Conservation (phyloP, 2,797 vertebrate genomes). For the Lepus oiostolus region DNA sequence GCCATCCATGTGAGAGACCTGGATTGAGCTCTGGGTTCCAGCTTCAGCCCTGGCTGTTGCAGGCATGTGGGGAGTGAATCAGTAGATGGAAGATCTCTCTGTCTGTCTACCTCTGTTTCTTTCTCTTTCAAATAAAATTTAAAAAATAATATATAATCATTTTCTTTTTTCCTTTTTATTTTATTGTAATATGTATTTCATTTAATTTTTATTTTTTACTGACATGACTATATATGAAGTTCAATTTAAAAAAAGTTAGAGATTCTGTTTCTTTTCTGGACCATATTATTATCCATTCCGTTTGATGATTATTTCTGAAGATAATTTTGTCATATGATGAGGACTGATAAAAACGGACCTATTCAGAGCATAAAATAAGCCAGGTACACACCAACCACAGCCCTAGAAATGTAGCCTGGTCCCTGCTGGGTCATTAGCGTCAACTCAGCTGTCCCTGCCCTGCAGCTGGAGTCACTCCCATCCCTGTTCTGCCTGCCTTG, state of each 20-base stretch:
- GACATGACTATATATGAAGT: neutral
- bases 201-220: slow-evolving; percentile 13
- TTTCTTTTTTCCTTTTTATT: neutral
- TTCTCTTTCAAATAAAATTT: too few relatives aligned
- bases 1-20: too few relatives aligned
- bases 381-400: neutral
- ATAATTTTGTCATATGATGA: neutral
- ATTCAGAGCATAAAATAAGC: neutral
- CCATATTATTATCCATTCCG: neutral
- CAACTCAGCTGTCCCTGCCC: neutral
- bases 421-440: neutral
- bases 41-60: too few relatives aligned
- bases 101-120: too few relatives aligned
- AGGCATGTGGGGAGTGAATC: too few relatives aligned
- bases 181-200: neutral
- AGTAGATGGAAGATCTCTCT: too few relatives aligned
- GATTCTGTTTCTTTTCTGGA: neutral
- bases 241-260: neutral
- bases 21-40: too few relatives aligned
- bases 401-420: neutral
- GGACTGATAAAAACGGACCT: neutral
- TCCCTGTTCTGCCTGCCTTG: neutral
- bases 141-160: too few relatives aligned
- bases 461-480: neutral
- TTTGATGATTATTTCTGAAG: neutral